These are phyloP conservation scores for Hyla sarda DNA, from an alignment of 2,113 vertebrate species.

Conservation along the genomic window DNA sequence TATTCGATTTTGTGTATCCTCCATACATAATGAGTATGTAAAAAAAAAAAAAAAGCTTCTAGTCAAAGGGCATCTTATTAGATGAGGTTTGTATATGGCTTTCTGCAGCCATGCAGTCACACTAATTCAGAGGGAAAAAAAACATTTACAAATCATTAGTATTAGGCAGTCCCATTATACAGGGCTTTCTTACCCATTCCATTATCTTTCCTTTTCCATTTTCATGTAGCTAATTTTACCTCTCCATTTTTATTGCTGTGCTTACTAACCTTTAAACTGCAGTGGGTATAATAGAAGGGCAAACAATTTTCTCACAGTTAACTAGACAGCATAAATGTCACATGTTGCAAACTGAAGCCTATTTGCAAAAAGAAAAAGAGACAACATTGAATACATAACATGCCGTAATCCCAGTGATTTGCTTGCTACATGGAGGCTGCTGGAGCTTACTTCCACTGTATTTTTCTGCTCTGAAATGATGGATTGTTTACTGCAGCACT, in stretches of 20 bases:
- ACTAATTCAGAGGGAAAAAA: constrained; percentile 47
- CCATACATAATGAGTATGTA: constrained; percentile 38
- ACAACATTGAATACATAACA: constrained; percentile 50
- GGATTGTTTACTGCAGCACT: constrained; percentile 46
- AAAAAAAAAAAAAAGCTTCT: not conserved
- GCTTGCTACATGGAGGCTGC: not conserved
- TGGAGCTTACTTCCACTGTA: not conserved
- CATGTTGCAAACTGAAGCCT: constrained; percentile 57
- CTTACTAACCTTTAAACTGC: constrained; percentile 60
- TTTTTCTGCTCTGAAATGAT: constrained; percentile 11
- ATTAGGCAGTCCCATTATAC: constrained; percentile 39
- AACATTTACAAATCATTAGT: constrained; percentile 58
- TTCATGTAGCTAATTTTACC: constrained; percentile 52
- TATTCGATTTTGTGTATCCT: constrained; percentile 37
- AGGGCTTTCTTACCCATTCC: constrained; percentile 49
- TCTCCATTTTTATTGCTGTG: constrained; percentile 55
- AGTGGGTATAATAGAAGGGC: constrained; percentile 56
- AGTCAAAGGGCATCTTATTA: constrained; percentile 46
- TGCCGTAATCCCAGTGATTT: constrained; percentile 37
- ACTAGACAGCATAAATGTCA: constrained; percentile 60
- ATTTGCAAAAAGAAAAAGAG: constrained; percentile 54
- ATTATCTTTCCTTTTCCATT: constrained; percentile 46
- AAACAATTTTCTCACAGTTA: constrained; percentile 59
- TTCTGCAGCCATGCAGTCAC: constrained; percentile 19
- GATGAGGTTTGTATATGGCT: constrained; percentile 26